A percentile compares a stretch with the other conserved stretches of the same genome.
Conservation (phyloP, 2,888 invertebrate species). For the Leptinotarsa haldemani region DNA sequence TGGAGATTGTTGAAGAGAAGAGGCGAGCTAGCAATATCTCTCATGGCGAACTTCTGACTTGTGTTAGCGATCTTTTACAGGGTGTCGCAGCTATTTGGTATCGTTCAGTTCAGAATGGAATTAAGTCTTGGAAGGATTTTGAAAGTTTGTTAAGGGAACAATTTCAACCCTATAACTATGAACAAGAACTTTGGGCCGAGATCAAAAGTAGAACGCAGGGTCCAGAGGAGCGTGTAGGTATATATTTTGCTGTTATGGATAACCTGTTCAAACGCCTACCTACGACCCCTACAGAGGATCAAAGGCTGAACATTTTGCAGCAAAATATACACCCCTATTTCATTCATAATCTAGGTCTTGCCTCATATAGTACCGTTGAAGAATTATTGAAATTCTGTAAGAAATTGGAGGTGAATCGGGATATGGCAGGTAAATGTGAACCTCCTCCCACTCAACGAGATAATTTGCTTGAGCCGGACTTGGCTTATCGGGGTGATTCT, state of each 20-base stretch:
- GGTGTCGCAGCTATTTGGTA: too few species aligned
- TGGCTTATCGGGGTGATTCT: neutral
- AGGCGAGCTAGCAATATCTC: neutral
- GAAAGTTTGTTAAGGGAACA: too few species aligned
- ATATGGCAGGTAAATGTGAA: slow-evolving; percentile 4
- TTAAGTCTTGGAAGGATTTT: too few species aligned
- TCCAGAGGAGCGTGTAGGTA: too few species aligned
- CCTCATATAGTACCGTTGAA: slow-evolving; percentile 2
- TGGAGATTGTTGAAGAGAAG: slow-evolving; percentile 20
- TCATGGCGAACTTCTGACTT: neutral
- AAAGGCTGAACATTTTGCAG: too few species aligned
- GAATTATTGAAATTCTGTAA: neutral
- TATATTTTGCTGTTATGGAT: too few species aligned
- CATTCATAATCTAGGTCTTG: neutral
- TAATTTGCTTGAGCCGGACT: slow-evolving; percentile 7
- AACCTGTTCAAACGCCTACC: too few species aligned
- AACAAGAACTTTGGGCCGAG: too few species aligned
- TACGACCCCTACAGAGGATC: too few species aligned
- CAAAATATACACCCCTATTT: slow-evolving; percentile 11
- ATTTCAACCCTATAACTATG: slow-evolving; percentile 5
- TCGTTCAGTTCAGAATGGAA: too few species aligned
- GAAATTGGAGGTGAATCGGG: too few species aligned
- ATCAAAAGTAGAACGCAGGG: too few species aligned
- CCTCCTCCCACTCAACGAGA: neutral
- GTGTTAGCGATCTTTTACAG: neutral